Percentiles rank a stretch among this genome's conserved stretches.
Evolutionary conservation across 2,888 invertebrate genomes (phyloP).

Genomic region (Sinotaia quadrata): DNA sequence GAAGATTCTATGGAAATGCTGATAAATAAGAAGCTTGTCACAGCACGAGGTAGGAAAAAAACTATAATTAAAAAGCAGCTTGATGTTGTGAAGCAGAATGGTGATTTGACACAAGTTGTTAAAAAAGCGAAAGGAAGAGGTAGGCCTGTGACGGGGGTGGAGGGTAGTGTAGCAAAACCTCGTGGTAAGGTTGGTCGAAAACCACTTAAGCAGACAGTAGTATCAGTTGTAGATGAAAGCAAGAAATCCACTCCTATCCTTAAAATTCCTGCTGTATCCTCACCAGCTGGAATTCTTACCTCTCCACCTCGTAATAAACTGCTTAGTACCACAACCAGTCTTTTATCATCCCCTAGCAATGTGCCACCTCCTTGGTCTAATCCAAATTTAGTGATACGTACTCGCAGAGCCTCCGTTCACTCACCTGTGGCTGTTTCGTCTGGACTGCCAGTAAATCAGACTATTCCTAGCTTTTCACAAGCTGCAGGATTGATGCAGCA

Average conservation of each 20-base stretch:
- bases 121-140: neutral
- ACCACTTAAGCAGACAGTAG: too few relatives aligned
- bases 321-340: slow-evolving; percentile 12
- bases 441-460: slow-evolving; percentile 34
- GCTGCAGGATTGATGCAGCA: slow-evolving; percentile 34
- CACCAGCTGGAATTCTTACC: neutral
- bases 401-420: slow-evolving; percentile 56
- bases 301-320: slow-evolving; percentile 22
- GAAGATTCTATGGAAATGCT: too few relatives aligned
- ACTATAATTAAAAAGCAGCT: too few relatives aligned
- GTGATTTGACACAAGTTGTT: neutral
- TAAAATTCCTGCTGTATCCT: slow-evolving; percentile 19
- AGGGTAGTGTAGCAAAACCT: neutral
- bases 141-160: neutral
- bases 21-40: too few relatives aligned
- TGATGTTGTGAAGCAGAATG: too few relatives aligned
- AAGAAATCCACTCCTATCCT: slow-evolving; percentile 16
- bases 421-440: slow-evolving; percentile 33
- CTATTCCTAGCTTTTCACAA: slow-evolving; percentile 40
- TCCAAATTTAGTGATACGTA: slow-evolving; percentile 71
- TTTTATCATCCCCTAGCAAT: slow-evolving; percentile 13
- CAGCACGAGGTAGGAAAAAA: too few relatives aligned
- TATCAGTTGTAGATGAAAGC: too few relatives aligned
- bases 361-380: slow-evolving; percentile 70
- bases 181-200: neutral